These are phyloP conservation scores for Cinara cedri DNA, from an alignment of 2,888 invertebrate species.

Conservation along the genomic window DNA sequence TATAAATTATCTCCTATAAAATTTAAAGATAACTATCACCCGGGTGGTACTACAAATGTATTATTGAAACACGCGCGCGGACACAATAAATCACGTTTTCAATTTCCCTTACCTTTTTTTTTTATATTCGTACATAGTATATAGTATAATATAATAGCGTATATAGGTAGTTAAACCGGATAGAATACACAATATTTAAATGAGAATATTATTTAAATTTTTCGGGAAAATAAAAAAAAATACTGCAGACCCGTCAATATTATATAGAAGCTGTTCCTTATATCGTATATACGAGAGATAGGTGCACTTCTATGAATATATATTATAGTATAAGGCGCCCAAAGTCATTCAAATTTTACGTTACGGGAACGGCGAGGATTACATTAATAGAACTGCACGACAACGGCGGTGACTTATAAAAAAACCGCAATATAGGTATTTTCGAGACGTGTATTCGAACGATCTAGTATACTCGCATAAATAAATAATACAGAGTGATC, in stretches of 20 bases:
- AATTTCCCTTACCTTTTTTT: constrained; percentile 32
- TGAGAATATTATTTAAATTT: constrained; percentile 34
- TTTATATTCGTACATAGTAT: not conserved
- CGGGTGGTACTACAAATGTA: constrained; percentile 6
- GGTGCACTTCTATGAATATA: not conserved
- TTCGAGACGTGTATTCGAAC: no score
- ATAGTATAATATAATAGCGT: not conserved
- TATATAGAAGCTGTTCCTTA: not conserved
- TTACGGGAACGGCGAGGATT: not conserved
- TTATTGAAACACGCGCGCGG: constrained; percentile 22
- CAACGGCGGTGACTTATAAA: no score
- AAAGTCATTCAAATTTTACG: not conserved
- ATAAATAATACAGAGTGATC: no score
- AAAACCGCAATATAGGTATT: no score
- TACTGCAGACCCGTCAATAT: not conserved
- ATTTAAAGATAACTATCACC: constrained; percentile 26
- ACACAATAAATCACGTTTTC: constrained; percentile 44
- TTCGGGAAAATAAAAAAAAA: not conserved
- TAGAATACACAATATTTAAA: constrained; percentile 10
- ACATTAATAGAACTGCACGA: not conserved
- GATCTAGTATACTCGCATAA: no score
- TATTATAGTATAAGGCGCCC: not conserved
- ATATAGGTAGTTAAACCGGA: constrained; percentile 9
- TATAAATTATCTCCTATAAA: constrained; percentile 30
- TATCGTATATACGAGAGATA: not conserved